These are phyloP conservation scores for Elgonia sp. DNA, from an alignment of 2,888 invertebrate species.

Conservation along the genomic window DNA sequence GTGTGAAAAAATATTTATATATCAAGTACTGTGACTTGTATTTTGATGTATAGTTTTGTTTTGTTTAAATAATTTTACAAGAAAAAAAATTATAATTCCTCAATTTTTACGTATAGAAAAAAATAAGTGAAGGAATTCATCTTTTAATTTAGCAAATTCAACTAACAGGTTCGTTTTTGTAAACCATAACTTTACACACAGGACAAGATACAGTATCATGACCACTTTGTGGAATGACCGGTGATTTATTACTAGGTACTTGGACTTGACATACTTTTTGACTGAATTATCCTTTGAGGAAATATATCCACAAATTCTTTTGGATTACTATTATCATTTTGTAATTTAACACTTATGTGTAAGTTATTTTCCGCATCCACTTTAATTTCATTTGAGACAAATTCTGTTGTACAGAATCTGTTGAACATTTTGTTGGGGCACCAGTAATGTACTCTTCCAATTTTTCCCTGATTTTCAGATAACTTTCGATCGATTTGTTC, in stretches of 20 bases:
- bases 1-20: too few relatives aligned
- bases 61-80: too few relatives aligned
- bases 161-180: too few relatives aligned
- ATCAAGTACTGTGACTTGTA: too few relatives aligned
- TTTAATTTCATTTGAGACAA: background rate
- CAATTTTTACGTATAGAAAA: too few relatives aligned
- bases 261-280: constrained; percentile 77
- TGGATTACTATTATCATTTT: too few relatives aligned
- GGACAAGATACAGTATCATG: constrained; percentile 86
- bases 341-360: background rate
- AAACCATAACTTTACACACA: constrained; percentile 87
- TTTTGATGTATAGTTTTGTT: too few relatives aligned
- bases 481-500: constrained; percentile 86
- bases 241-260: too few relatives aligned
- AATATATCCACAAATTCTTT: background rate
- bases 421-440: constrained; percentile 69
- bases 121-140: too few relatives aligned
- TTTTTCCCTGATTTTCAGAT: constrained; percentile 84
- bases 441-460: constrained; percentile 80
- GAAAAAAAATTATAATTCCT: too few relatives aligned
- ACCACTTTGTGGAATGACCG: too few relatives aligned
- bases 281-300: background rate
- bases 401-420: constrained; percentile 7
- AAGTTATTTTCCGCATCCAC: background rate
- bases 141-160: too few relatives aligned